These are phyloP conservation scores for Limanda limanda DNA, from an alignment of 2,113 vertebrate genomes.

Conservation along the genomic window DNA sequence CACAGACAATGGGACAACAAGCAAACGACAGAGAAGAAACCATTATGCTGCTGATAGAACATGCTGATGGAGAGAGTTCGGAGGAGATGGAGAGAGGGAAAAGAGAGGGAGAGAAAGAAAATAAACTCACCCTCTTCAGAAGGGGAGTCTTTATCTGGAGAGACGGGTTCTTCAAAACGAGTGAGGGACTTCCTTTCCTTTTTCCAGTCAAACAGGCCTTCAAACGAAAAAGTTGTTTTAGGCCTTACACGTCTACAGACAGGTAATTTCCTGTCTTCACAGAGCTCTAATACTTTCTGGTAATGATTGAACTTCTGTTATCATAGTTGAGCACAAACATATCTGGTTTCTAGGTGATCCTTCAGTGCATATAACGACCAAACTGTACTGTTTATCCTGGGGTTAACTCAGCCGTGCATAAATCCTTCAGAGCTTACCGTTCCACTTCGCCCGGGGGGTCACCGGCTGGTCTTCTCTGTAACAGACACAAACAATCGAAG, in stretches of 20 bases:
- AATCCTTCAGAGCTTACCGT: conserved; percentile 76
- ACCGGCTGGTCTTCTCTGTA: conserved; percentile 88
- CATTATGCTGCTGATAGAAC: conserved; percentile 28
- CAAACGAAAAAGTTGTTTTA: background rate
- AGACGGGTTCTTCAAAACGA: conserved; percentile 75
- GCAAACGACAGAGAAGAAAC: conserved; percentile 37
- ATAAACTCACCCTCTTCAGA: conserved; percentile 76
- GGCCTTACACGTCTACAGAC: background rate
- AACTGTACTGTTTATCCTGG: conserved; percentile 9
- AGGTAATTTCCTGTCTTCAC: background rate
- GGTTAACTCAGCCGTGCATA: conserved; percentile 19
- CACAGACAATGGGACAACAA: conserved; percentile 55
- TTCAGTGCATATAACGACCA: conserved; percentile 40
- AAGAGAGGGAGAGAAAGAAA: background rate
- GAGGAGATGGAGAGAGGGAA: conserved; percentile 21
- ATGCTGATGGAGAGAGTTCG: conserved; percentile 8
- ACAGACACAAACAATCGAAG: conserved; percentile 60
- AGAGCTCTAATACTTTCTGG: conserved; percentile 16
- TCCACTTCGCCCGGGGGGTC: conserved; percentile 84
- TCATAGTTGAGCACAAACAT: conserved; percentile 37
- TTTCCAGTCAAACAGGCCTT: conserved; percentile 85
- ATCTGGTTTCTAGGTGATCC: conserved; percentile 66
- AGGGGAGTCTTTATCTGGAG: conserved; percentile 69
- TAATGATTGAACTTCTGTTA: conserved; percentile 64
- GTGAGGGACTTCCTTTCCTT: conserved; percentile 78